phyloP scores from a whole-genome alignment of 2,888 invertebrate species.

The Gastrophysa polygoni region DNA sequence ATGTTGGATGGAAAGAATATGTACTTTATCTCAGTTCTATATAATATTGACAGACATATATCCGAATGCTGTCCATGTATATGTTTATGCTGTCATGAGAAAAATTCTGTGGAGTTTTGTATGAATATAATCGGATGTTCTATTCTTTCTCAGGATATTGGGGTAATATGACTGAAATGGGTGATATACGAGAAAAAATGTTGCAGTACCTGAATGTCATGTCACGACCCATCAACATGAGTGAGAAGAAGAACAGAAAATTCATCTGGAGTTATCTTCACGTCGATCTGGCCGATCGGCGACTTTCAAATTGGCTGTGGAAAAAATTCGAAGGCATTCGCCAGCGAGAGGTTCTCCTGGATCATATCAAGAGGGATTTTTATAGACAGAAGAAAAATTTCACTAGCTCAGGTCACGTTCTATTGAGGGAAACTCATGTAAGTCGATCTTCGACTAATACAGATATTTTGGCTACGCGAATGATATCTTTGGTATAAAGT shows the following conservation, averaged over 20 bases:
- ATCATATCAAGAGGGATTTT: constrained; percentile 62
- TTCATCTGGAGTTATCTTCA: constrained; percentile 96
- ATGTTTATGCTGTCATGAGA: no score
- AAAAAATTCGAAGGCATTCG: constrained; percentile 80
- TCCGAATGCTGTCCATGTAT: no score
- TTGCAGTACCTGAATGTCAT: constrained; percentile 95
- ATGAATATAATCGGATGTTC: no score
- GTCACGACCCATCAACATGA: constrained; percentile 89
- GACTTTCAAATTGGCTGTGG: constrained; percentile 90
- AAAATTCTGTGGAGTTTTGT: no score
- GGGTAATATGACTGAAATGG: constrained; percentile 91
- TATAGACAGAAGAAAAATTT: constrained; percentile 39
- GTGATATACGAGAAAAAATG: constrained; percentile 94
- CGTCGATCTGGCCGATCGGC: constrained; percentile 89
- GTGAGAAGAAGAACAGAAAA: constrained; percentile 70
- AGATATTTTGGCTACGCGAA: no score
- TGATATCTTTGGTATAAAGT: no score
- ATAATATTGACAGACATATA: no score
- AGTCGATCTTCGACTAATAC: no score
- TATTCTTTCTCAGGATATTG: constrained; percentile 75
- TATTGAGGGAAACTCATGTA: constrained; percentile 46
- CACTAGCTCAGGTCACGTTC: constrained; percentile 42
- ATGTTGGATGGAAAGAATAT: no score
- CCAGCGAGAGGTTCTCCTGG: constrained; percentile 76
- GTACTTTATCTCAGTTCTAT: no score